These are phyloP conservation scores for Microcebus griseorufus DNA, from an alignment of 2,113 vertebrate species.

Conservation along the genomic window DNA sequence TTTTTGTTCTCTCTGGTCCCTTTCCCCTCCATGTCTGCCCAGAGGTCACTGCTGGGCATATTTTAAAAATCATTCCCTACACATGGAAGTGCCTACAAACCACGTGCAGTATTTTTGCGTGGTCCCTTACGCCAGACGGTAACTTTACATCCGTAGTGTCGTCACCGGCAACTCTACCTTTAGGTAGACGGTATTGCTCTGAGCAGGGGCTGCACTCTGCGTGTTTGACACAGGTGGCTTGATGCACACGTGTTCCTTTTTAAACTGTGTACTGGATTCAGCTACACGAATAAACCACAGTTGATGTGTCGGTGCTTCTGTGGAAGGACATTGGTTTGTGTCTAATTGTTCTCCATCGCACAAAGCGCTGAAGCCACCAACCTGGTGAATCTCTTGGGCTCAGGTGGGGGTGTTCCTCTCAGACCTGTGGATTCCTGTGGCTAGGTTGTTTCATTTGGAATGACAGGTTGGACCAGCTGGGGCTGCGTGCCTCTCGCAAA, in stretches of 20 bases:
- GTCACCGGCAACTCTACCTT: background rate
- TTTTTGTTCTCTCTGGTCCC: background rate
- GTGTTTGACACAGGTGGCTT: fast-evolving
- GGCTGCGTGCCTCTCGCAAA: background rate
- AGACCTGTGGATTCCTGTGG: too few relatives aligned
- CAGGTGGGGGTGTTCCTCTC: fast-evolving
- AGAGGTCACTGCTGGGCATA: background rate
- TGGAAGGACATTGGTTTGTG: fast-evolving
- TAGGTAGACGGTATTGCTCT: fast-evolving
- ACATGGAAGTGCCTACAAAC: background rate
- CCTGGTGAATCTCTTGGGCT: background rate
- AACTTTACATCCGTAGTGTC: background rate
- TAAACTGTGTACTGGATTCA: fast-evolving
- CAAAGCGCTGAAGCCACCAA: background rate
- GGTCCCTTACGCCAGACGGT: background rate
- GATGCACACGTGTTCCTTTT: fast-evolving
- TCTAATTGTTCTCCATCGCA: background rate
- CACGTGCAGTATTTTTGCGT: fast-evolving
- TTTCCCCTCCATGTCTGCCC: background rate
- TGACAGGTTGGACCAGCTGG: background rate
- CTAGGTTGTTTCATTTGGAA: background rate
- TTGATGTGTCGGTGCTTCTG: fast-evolving
- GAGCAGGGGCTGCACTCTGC: fast-evolving
- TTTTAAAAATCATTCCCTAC: background rate
- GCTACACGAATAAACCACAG: fast-evolving